Base-by-base conservation (phyloP, 2,888 invertebrate species). In the Chymomyza fuscimana region DNA sequence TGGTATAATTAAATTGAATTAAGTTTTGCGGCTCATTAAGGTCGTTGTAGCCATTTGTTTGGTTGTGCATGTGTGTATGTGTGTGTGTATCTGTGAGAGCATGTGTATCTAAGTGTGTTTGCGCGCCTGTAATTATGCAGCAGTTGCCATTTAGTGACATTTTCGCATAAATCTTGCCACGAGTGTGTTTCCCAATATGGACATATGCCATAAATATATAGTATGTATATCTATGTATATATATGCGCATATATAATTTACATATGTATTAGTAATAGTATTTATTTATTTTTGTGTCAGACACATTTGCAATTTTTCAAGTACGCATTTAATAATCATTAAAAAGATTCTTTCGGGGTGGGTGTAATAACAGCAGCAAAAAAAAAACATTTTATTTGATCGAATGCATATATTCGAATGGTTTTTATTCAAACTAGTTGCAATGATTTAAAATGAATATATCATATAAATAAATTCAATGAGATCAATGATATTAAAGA, bases 51-150 rank as follows among this genome's bases (percentile, higher is more conserved):
- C 10, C 22, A 15, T 59, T 29, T 22, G 29, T 59, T n/a, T 25
- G 29, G 3, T 15, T 58, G 7, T 58, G 12, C 29, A 2, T 9
- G 15, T 15, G 22, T 29, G 2, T 58, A 3, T 61, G 5, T 19
- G 36, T n/a, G n/a, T n/a, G 32, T 61, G 46, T 60, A 4, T 32
- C 16, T 46, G 40, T 15, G 40, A 5, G 10, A 0, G 10, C 5
- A 12, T 46, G 40, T 46, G n/a, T n/a, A n/a, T n/a, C n/a, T n/a
- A n/a, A n/a, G n/a, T n/a, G 12, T 46, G 12, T 59, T 4, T 16
- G 59, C 4, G 78, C 87, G 80, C 80, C 83, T 85, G 71, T 87
- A 83, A 87, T 83, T 83, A 85, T 83, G 82, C 83, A 80, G 76
- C 72, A 63, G 72, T 67, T 72, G 65, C 52, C 9, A n/a, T 54